A percentile compares a stretch with the other conserved stretches of the same genome.
Evolutionary conservation across 2,113 vertebrate genomes (phyloP).

Genomic region (Malurus melanocephalus): DNA sequence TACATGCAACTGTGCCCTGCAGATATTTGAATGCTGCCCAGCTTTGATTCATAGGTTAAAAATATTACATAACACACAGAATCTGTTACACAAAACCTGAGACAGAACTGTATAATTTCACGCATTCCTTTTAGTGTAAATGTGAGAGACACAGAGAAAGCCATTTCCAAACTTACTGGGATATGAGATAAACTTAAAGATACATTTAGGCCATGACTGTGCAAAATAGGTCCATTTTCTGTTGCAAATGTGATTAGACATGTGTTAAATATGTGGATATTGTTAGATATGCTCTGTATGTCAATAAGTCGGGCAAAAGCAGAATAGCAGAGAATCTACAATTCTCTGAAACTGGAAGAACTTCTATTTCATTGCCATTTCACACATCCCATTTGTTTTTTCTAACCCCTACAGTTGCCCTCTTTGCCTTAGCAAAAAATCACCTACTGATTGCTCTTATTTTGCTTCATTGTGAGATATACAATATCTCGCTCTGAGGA

Average conservation of each 20-base stretch:
- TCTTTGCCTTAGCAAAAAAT: neutral
- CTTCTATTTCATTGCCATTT: neutral
- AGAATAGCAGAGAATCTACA: neutral
- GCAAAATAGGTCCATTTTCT: slow-evolving; percentile 7
- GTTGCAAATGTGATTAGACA: neutral
- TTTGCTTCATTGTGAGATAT: neutral
- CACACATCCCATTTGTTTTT: neutral
- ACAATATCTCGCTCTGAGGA: neutral
- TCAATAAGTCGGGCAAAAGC: neutral
- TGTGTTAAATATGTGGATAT: neutral
- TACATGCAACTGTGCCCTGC: neutral
- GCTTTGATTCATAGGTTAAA: slow-evolving; percentile 10
- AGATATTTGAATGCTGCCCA: neutral
- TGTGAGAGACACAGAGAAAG: neutral
- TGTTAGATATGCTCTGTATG: neutral
- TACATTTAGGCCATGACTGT: neutral
- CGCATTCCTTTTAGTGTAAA: neutral
- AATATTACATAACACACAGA: slow-evolving; percentile 3
- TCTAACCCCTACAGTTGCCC: neutral
- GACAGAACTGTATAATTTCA: neutral
- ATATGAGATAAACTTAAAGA: neutral
- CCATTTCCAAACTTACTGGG: neutral
- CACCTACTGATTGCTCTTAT: neutral
- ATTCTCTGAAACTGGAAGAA: neutral
- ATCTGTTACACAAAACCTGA: neutral